Evolutionary conservation across 2,797 vertebrate genomes (phyloP), one percentile per base, ranked within the genome.

Genomic region (Emydoidea blandingii): DNA sequence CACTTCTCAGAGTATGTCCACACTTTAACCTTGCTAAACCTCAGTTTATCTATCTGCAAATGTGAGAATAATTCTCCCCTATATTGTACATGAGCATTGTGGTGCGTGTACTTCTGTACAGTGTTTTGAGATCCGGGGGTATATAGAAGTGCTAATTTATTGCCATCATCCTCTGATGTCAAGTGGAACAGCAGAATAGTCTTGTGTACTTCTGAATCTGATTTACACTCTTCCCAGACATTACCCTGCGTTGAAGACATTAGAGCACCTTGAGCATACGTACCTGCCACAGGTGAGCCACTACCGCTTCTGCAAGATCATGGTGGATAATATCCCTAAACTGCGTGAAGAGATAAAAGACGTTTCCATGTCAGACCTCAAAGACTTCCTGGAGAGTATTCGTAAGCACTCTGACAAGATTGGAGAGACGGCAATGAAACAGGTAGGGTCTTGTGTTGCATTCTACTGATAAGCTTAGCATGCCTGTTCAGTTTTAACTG

Each of bases 331-430:
- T 96, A 99, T 99, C 94, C 99, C 99, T 1, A 98, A 98, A 11
- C 98, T 99, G 91, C 98, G 99, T 5, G 97, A 98, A 1, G 99
- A 99, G 96, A 99, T 99, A 98, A 98, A 98, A 18, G 99, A 99
- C 74, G 99, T 99, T n/a, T 99, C 99, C 97, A 99, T 99, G 99
- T 99, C 99, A 0, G 99, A 99, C 97, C 99, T 99, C 62, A 98
- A 99, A 93, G 99, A 99, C 96, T 99, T 99, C 98, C 98, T 99
- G 98, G 99, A 99, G 98, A 99, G 99, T 96, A 99, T 99, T 98
- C 99, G 99, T 57, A 99, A 99, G 82, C 99, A 99, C 98, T 99
- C 99, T 0, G 99, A 99, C 97, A 99, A 99, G 98, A 99, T 99
- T 2, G 99, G 99, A 18, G 99, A 99, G 98, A 99, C 99, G 0